A percentile compares a stretch with the other conserved stretches of the same genome.
These are phyloP conservation scores for Apis florea DNA, from an alignment of 1,140 invertebrate species.

Conservation along the genomic window DNA sequence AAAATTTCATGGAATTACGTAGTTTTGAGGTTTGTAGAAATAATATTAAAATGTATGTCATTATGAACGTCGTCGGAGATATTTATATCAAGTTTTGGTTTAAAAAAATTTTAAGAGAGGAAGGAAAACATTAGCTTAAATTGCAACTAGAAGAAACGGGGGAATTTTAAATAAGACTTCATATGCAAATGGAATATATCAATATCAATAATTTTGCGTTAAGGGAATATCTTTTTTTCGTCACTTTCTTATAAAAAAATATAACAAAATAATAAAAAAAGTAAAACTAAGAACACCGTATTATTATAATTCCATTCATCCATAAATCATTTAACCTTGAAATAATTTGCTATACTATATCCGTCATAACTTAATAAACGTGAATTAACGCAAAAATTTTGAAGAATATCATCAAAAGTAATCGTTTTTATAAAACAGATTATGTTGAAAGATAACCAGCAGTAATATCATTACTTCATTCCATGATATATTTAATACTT, in stretches of 20 bases:
- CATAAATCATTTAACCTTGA: constrained; percentile 50
- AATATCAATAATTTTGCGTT: not conserved
- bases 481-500: not conserved
- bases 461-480: not conserved
- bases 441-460: not conserved
- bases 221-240: not conserved
- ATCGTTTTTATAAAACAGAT: not conserved
- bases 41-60: too few relatives aligned
- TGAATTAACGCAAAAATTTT: constrained; percentile 28
- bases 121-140: not conserved
- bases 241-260: not conserved
- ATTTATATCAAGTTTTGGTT: not conserved
- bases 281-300: not conserved
- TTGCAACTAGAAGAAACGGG: constrained; percentile 5
- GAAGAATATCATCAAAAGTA: not conserved
- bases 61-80: not conserved
- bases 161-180: not conserved
- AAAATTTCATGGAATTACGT: not conserved
- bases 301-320: not conserved
- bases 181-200: not conserved
- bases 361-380: constrained; percentile 8
- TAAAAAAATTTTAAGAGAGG: not conserved
- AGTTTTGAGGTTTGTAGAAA: not conserved
- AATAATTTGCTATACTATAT: constrained; percentile 6
- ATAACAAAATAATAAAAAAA: not conserved